phyloP scores from a whole-genome alignment of 2,888 invertebrate species.

The Xestia sexstrigata region DNA sequence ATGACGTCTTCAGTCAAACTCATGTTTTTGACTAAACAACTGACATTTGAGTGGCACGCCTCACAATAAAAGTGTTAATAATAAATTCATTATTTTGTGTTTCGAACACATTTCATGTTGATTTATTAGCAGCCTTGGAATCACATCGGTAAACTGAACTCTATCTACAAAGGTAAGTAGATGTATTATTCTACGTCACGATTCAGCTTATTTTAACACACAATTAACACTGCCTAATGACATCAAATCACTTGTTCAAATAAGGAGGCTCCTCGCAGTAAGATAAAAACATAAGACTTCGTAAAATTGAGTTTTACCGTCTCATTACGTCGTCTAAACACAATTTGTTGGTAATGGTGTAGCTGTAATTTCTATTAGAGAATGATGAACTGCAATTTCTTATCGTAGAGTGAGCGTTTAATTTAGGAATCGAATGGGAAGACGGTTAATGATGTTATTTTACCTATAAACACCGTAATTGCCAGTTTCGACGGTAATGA shows the following conservation, averaged over 20 bases:
- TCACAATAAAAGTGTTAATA: conserved; percentile 52
- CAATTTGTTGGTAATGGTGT: conserved; percentile 31
- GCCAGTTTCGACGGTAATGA: conserved; percentile 18
- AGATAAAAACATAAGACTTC: conserved; percentile 30
- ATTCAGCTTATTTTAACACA: conserved; percentile 59
- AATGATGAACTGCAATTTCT: conserved; percentile 41
- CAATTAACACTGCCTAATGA: conserved; percentile 71
- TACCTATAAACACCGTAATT: conserved; percentile 31
- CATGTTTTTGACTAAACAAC: conserved; percentile 26
- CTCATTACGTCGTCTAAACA: conserved; percentile 28
- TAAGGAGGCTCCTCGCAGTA: conserved; percentile 54
- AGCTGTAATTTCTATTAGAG: conserved; percentile 9
- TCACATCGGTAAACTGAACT: conserved; percentile 48
- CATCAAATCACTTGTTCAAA: conserved; percentile 72
- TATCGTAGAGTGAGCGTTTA: not conserved
- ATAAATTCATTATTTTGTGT: conserved; percentile 53
- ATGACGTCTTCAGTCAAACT: conserved; percentile 23
- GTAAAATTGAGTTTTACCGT: conserved; percentile 19
- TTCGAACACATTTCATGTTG: conserved; percentile 35
- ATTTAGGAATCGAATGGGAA: conserved; percentile 11
- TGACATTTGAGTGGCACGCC: conserved; percentile 49
- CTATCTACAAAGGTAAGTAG: not conserved
- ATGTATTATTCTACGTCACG: conserved; percentile 50
- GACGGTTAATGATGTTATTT: conserved; percentile 13
- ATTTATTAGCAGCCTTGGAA: conserved; percentile 66